Conservation (phyloP, 2,797 vertebrate genomes). For the Neoniphon sammara region DNA sequence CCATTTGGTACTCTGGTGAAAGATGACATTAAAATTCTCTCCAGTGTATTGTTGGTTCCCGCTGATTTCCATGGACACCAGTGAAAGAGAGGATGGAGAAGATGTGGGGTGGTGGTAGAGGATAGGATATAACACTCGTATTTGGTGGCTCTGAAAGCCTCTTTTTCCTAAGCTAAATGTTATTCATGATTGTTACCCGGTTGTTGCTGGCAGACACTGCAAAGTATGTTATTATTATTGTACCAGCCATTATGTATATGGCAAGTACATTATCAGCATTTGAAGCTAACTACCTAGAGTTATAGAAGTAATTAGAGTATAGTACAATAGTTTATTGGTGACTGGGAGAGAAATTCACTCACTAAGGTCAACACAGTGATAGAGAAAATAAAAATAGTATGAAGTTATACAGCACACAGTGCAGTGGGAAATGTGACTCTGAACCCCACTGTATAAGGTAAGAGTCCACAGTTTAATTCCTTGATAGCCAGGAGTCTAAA, state of each 20-base stretch:
- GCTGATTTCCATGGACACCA: slow-evolving; percentile 61
- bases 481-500: background rate
- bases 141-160: background rate
- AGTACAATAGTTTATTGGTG: slow-evolving; percentile 24
- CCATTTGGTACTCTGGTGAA: slow-evolving; percentile 69
- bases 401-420: slow-evolving; percentile 8
- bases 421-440: background rate
- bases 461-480: background rate
- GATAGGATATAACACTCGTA: slow-evolving; percentile 5
- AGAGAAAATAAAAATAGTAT: slow-evolving; percentile 31
- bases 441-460: background rate
- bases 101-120: background rate
- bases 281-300: slow-evolving; percentile 8
- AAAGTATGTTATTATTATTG: slow-evolving; percentile 13
- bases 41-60: slow-evolving; percentile 53
- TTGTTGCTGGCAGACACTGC: slow-evolving; percentile 21
- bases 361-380: slow-evolving; percentile 47
- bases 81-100: slow-evolving; percentile 26
- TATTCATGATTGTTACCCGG: background rate
- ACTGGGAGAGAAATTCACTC: slow-evolving; percentile 34
- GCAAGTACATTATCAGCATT: background rate
- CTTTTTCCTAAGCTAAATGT: background rate
- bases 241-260: slow-evolving; percentile 16
- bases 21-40: slow-evolving; percentile 76
- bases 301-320: slow-evolving; percentile 15